These are phyloP conservation scores for Sanderia malayensis DNA, from an alignment of 30 jellyfish, hydroid and myxozoan species.

Conservation along the genomic window DNA sequence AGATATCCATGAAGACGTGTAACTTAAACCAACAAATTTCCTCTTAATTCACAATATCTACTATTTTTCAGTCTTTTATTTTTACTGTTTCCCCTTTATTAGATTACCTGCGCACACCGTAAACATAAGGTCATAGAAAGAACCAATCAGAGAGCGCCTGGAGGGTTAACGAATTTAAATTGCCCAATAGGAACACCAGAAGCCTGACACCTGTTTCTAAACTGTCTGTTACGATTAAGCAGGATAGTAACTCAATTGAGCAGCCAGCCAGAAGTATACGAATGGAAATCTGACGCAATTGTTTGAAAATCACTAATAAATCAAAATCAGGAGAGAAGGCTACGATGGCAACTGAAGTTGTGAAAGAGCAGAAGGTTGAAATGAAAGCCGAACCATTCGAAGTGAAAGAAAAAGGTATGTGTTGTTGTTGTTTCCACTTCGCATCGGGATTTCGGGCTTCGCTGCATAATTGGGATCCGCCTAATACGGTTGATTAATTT, in stretches of 20 bases:
- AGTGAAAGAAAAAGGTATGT: constrained; percentile 51
- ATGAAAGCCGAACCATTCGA: constrained; percentile 63
- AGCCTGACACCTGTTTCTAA: constrained; percentile 63
- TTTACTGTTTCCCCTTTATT: not conserved
- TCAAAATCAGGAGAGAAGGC: constrained; percentile 4
- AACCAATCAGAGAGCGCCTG: constrained; percentile 61
- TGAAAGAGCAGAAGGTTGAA: constrained; percentile 40
- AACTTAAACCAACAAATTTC: too few relatives aligned
- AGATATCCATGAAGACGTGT: too few relatives aligned
- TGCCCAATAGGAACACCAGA: constrained; percentile 78
- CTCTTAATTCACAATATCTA: too few relatives aligned
- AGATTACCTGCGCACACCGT: constrained; percentile 71
- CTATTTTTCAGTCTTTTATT: too few relatives aligned
- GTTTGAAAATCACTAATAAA: constrained; percentile 29
- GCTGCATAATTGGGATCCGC: constrained; percentile 68
- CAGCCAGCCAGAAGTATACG: not conserved
- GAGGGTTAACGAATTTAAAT: constrained; percentile 29
- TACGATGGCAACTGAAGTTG: constrained; percentile 56
- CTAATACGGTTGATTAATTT: constrained; percentile 66
- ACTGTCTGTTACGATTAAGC: constrained; percentile 57
- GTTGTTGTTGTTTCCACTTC: not conserved
- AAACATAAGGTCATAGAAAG: constrained; percentile 63
- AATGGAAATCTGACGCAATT: constrained; percentile 54
- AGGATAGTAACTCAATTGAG: constrained; percentile 55
- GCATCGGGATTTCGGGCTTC: constrained; percentile 1